These are phyloP conservation scores for Mus minutoides DNA, from an alignment of 2,797 vertebrate genomes.

Conservation along the genomic window DNA sequence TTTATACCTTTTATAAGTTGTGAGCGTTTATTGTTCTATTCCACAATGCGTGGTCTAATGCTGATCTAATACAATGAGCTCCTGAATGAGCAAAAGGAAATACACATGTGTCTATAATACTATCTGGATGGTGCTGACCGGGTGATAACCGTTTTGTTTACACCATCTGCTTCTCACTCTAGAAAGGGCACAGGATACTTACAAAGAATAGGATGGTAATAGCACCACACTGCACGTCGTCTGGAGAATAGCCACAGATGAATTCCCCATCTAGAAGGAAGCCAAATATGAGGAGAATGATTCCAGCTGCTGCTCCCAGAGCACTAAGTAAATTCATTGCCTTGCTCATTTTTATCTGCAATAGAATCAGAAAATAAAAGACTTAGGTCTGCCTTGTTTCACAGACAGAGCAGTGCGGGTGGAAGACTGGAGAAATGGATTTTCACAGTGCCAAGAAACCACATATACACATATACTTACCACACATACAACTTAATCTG, in stretches of 20 bases:
- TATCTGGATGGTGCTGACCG: background rate
- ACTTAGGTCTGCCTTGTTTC: background rate
- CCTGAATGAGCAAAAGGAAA: background rate
- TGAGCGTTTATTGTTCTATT: background rate
- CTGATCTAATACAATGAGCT: background rate
- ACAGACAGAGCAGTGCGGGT: background rate
- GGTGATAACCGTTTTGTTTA: background rate
- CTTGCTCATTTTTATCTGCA: slow-evolving; percentile 55
- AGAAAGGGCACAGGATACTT: slow-evolving; percentile 10
- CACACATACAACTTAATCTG: background rate
- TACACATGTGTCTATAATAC: background rate
- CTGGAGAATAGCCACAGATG: slow-evolving; percentile 67
- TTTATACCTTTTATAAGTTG: background rate
- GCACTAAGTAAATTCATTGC: slow-evolving; percentile 58
- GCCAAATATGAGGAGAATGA: slow-evolving; percentile 52
- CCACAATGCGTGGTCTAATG: background rate
- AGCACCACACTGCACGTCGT: background rate
- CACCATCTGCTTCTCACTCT: background rate
- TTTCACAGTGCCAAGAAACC: background rate
- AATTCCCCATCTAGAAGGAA: slow-evolving; percentile 66
- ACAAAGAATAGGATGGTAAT: slow-evolving; percentile 59
- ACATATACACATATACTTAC: background rate
- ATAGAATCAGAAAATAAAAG: slow-evolving; percentile 8
- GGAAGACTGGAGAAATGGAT: background rate
- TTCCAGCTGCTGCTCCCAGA: slow-evolving; percentile 60